phyloP scores from a whole-genome alignment of 2,113 vertebrate species.

The Capricornis sumatraensis region DNA sequence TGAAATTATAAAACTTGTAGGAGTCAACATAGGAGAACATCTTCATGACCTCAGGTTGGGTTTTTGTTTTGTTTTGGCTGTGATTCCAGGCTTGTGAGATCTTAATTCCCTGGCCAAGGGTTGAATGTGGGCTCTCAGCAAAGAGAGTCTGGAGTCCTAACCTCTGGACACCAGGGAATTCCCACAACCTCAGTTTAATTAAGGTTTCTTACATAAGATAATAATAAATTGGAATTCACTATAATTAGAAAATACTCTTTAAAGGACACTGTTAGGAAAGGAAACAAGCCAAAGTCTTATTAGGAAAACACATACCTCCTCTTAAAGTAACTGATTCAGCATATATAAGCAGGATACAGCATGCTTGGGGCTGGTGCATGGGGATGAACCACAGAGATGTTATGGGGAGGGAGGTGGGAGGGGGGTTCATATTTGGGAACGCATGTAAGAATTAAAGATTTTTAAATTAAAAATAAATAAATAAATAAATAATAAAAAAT shows the following conservation, averaged over 20 bases:
- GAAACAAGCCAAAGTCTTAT: neutral
- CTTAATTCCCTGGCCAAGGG: neutral
- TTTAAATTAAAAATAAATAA: too few species aligned
- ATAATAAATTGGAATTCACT: neutral
- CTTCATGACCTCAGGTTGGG: neutral
- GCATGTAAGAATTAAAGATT: too few species aligned
- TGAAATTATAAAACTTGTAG: neutral
- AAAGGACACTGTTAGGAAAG: neutral
- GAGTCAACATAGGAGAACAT: neutral
- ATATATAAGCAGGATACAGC: neutral
- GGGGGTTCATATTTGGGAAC: too few species aligned
- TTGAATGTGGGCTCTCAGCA: neutral
- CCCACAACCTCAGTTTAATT: neutral
- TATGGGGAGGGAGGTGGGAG: too few species aligned
- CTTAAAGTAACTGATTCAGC: neutral
- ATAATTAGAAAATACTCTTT: neutral
- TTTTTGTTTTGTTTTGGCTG: neutral
- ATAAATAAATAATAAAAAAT: too few species aligned
- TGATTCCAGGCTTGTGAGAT: neutral
- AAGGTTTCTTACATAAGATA: neutral
- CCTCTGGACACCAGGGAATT: neutral
- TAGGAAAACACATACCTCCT: neutral
- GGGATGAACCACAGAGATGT: too few species aligned
- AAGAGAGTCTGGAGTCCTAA: neutral
- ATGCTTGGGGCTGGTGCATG: too few species aligned